phyloP scores from a whole-genome alignment of 2,797 vertebrate genomes.

The Carcharodon carcharias region DNA sequence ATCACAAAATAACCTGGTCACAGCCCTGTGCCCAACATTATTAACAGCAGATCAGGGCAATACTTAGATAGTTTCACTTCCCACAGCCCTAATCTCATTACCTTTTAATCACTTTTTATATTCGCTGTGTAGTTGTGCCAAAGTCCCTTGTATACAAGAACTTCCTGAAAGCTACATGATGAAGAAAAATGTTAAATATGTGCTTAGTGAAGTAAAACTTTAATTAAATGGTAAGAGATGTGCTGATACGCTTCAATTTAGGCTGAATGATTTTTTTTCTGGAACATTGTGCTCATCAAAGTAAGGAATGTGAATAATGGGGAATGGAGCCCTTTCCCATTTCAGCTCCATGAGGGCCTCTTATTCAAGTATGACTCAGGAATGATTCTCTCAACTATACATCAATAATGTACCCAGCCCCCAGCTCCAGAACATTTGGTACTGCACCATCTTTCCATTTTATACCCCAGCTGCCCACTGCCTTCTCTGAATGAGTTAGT shows the following conservation, averaged over 20 bases:
- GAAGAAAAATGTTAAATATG: neutral
- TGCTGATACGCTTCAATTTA: constrained; percentile 8
- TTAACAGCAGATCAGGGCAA: neutral
- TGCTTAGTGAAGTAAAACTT: constrained; percentile 21
- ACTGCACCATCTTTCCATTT: neutral
- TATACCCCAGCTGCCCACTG: neutral
- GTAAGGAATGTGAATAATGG: neutral
- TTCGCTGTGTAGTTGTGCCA: constrained; percentile 7
- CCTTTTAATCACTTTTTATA: constrained; percentile 19
- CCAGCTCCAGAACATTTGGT: neutral
- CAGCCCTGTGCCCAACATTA: neutral
- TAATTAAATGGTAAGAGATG: neutral
- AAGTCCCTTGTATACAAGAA: neutral
- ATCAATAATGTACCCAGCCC: neutral
- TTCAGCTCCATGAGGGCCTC: neutral
- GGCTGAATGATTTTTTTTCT: neutral
- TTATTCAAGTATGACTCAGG: neutral
- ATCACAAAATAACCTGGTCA: neutral
- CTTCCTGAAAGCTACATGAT: neutral
- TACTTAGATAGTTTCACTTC: neutral
- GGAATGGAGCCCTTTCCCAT: neutral
- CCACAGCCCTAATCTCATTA: constrained; percentile 24
- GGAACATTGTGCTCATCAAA: neutral
- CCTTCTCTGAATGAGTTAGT: neutral
- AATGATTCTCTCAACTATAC: neutral